Evolutionary conservation across 2,113 vertebrate species (phyloP).

Genomic region (Cynopterus brachyotis): DNA sequence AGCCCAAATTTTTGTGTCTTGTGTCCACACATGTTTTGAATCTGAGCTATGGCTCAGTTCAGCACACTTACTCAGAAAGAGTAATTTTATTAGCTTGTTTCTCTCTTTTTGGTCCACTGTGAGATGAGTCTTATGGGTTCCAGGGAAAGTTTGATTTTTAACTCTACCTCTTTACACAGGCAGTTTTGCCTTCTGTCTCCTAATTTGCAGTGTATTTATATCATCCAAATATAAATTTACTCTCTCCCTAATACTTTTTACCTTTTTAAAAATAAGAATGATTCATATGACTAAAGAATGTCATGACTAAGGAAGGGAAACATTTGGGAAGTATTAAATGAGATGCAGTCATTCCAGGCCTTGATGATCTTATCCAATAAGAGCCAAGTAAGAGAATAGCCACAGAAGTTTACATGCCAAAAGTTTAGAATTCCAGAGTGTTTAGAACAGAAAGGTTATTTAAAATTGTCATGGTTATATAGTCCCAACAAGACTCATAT

Average conservation of each 20-base stretch:
- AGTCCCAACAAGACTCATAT: neutral
- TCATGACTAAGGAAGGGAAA: constrained; percentile 58
- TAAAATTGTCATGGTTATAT: neutral
- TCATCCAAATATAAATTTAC: constrained; percentile 25
- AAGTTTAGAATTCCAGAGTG: neutral
- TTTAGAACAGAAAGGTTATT: constrained; percentile 36
- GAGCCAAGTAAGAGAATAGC: constrained; percentile 53
- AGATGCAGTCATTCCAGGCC: constrained; percentile 38
- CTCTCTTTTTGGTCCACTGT: neutral
- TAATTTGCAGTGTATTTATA: constrained; percentile 1
- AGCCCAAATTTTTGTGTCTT: constrained; percentile 5
- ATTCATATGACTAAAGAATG: constrained; percentile 61
- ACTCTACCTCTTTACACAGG: neutral
- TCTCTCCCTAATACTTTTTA: constrained; percentile 61
- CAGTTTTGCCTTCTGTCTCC: constrained; percentile 40
- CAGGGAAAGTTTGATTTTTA: constrained; percentile 37
- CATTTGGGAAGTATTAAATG: constrained; percentile 47
- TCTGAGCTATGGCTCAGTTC: constrained; percentile 28
- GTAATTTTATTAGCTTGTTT: neutral
- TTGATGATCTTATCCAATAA: constrained; percentile 36
- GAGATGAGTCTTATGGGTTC: constrained; percentile 31
- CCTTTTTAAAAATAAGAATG: constrained; percentile 66
- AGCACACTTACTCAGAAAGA: neutral
- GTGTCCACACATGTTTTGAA: constrained; percentile 45
- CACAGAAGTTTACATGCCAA: constrained; percentile 10